These are phyloP conservation scores for Graptemys geographica DNA, from an alignment of 2,797 vertebrate genomes.

Conservation along the genomic window DNA sequence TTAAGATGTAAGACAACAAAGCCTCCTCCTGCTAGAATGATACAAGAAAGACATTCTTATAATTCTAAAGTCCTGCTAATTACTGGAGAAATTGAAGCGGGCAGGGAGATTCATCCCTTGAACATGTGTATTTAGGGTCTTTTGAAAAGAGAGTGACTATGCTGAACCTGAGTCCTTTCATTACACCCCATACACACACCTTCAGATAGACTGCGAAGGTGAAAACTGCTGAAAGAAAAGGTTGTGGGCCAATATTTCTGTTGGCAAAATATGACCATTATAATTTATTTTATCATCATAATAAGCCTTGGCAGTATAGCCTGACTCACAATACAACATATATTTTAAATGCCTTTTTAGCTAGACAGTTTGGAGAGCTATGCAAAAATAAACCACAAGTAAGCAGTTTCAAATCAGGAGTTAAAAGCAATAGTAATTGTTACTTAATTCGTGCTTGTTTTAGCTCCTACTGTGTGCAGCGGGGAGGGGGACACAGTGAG, in stretches of 20 bases:
- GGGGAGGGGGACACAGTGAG: not conserved
- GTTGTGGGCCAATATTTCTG: slow-evolving; percentile 32
- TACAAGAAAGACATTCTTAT: slow-evolving; percentile 29
- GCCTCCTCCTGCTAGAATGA: slow-evolving; percentile 57
- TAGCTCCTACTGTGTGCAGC: not conserved
- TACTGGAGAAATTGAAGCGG: slow-evolving; percentile 14
- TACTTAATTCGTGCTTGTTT: slow-evolving; percentile 35
- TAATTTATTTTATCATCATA: slow-evolving; percentile 62
- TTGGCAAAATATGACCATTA: slow-evolving; percentile 34
- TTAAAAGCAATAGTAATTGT: slow-evolving; percentile 42
- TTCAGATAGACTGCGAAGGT: not conserved
- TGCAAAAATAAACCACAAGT: slow-evolving; percentile 53
- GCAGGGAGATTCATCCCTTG: not conserved
- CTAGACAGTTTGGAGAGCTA: slow-evolving; percentile 11
- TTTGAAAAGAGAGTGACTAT: not conserved
- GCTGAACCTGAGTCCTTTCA: not conserved
- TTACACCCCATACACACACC: not conserved
- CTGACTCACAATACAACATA: slow-evolving; percentile 50
- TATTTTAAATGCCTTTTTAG: slow-evolving; percentile 54
- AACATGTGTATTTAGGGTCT: not conserved
- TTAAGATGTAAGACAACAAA: slow-evolving; percentile 53
- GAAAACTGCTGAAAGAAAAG: slow-evolving; percentile 43
- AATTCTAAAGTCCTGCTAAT: slow-evolving; percentile 9
- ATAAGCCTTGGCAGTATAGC: slow-evolving; percentile 56
- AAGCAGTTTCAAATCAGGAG: slow-evolving; percentile 30